Base-by-base conservation (phyloP, 2,113 vertebrate species). In the Pica pica region DNA sequence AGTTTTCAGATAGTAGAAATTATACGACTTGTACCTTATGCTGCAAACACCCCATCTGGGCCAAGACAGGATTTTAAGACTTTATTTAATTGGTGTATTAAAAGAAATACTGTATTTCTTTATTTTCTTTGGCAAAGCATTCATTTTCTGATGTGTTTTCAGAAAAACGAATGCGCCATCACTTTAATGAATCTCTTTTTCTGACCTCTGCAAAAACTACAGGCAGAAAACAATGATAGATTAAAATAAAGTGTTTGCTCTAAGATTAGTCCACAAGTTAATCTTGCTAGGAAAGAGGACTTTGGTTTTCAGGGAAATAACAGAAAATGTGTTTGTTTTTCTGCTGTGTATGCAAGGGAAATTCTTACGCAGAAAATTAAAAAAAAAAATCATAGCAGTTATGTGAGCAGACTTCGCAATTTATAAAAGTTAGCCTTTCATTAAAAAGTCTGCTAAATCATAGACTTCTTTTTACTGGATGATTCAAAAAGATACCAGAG, bases 171-270 rank as follows among this genome's bases (percentile, higher is more conserved):
- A 89, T 60, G 90, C 3, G 0, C 89, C 55, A 87, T 75, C 44
- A 56, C n/a, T 92, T 94, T 93, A 96, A 95, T 46, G 61, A 94
- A 71, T 57, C 68, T 80, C 63, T 90, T 93, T 82, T 86, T 88
- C 60, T 94, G 87, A 92, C 90, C 83, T 90, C 83, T 64, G 19
- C 56, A 93, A 92, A 95, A 94, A 79, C 60, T 78, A 67, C 35
- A 90, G 64, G 64, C 73, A 92, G 85, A 96, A 96, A 96, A 97
- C 92, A 96, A 95, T 93, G 88, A 92, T 2, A 94, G 83, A 94
- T 93, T 83, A 92, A 94, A 95, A 90, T 81, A 63, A 89, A 90
- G 56, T 90, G 92, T 84, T 96, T 96, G 80, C 77, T 92, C 76
- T 87, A 70, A 46, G 73, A 95, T 89, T 88, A 93, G 71, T 79